A percentile compares a stretch with the other conserved stretches of the same genome.
Evolutionary conservation across 2,797 vertebrate genomes (phyloP).

Genomic region (Myripristis murdjan): DNA sequence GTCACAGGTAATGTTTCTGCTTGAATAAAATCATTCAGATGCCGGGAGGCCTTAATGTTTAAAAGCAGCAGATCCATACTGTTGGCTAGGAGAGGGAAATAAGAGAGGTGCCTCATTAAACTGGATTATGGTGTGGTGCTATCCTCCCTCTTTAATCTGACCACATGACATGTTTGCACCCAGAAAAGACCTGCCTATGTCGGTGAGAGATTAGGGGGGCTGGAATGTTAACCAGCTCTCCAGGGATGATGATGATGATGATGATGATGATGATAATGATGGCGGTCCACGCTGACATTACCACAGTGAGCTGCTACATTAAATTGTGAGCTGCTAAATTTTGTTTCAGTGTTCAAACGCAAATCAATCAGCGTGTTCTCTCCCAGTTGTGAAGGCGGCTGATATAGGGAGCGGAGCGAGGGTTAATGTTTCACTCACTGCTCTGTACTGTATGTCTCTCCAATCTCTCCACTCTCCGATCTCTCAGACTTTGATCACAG

Average conservation of each 20-base stretch:
- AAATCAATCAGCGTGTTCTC: no score
- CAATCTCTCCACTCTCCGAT: conserved; percentile 20
- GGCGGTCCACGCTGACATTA: no score
- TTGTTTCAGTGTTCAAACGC: no score
- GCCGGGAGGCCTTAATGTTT: not conserved
- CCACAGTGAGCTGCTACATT: no score
- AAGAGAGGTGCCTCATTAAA: not conserved
- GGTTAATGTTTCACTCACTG: conserved; percentile 71
- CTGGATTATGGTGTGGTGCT: conserved; percentile 4
- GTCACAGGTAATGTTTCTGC: no score
- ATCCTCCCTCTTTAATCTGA: conserved; percentile 60
- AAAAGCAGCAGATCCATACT: not conserved
- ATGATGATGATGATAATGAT: conserved; percentile 33
- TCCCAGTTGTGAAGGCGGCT: not conserved
- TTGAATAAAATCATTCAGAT: not conserved
- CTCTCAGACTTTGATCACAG: conserved; percentile 76
- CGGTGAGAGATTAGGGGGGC: conserved; percentile 55
- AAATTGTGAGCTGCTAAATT: no score
- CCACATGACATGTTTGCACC: conserved; percentile 60
- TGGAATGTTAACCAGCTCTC: conserved; percentile 64
- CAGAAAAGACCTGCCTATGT: conserved; percentile 39
- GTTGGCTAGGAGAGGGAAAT: not conserved
- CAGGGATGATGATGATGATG: conserved; percentile 5
- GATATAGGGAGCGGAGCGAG: conserved; percentile 4
- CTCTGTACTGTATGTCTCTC: conserved; percentile 16